Percentiles rank a stretch among this genome's conserved stretches.
Conservation (phyloP, 2,888 invertebrate genomes). For the Lasioglossum morio region DNA sequence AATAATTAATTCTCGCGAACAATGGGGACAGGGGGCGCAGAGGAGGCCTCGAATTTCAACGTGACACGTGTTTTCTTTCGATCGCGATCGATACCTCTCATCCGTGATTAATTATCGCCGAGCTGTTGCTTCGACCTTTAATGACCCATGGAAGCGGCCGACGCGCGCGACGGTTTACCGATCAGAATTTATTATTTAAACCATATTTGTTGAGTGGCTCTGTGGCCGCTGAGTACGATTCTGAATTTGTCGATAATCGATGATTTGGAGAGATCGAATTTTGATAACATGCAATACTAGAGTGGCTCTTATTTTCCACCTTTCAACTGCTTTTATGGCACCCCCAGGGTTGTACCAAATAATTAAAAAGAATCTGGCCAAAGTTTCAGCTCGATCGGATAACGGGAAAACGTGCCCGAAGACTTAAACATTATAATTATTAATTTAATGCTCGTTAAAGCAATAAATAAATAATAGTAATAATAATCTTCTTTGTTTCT, state of each 20-base stretch:
- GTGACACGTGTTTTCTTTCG: constrained; percentile 23
- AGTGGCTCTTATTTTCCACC: no score
- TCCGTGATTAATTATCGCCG: constrained; percentile 30
- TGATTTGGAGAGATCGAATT: not conserved
- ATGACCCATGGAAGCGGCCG: constrained; percentile 14
- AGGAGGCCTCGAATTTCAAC: constrained; percentile 31
- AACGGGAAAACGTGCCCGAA: no score
- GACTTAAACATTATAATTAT: no score
- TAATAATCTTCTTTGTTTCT: not conserved
- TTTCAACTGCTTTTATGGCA: no score
- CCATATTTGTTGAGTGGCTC: not conserved
- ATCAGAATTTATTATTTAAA: not conserved
- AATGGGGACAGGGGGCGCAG: not conserved
- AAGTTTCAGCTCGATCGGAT: no score
- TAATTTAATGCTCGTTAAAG: no score
- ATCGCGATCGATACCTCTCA: not conserved
- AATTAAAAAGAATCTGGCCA: no score
- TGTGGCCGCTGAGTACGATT: not conserved
- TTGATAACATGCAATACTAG: no score
- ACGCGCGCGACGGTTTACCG: not conserved
- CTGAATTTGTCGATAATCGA: not conserved
- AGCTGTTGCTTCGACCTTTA: constrained; percentile 5
- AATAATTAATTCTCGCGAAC: constrained; percentile 46
- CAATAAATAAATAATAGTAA: no score
- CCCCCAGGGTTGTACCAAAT: no score